phyloP scores from a whole-genome alignment of 1,140 invertebrate species.

The Notospermus geniculatus region DNA sequence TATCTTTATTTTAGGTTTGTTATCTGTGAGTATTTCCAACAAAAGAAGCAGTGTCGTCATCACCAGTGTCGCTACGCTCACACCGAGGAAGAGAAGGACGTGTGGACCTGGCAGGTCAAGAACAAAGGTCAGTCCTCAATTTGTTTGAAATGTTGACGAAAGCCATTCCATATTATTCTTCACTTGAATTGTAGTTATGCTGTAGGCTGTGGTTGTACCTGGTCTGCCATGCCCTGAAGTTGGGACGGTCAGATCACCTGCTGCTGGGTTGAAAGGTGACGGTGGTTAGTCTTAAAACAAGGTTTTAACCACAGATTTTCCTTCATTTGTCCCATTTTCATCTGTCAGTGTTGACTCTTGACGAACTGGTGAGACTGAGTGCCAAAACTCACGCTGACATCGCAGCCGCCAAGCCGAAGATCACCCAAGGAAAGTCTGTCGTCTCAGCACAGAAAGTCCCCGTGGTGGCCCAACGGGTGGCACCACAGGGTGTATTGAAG shows the following conservation, averaged over 20 bases:
- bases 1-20: constrained; percentile 20
- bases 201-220: too few relatives aligned
- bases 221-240: too few relatives aligned
- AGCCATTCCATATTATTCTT: too few relatives aligned
- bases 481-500: neutral
- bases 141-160: too few relatives aligned
- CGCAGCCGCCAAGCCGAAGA: neutral
- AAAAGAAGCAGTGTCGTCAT: constrained; percentile 50
- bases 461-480: neutral
- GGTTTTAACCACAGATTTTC: too few relatives aligned
- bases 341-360: constrained; percentile 30
- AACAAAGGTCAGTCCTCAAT: constrained; percentile 18
- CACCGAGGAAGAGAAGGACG: constrained; percentile 80
- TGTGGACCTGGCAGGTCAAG: constrained; percentile 33
- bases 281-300: too few relatives aligned
- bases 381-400: constrained; percentile 24
- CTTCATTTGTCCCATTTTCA: neutral
- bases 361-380: constrained; percentile 29
- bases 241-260: neutral
- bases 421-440: neutral
- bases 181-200: too few relatives aligned
- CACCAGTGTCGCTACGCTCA: constrained; percentile 88
- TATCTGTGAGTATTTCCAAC: constrained; percentile 36
- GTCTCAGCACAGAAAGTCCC: constrained; percentile 5
- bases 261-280: neutral